Conservation (phyloP, 2,797 vertebrate genomes). For the Poeciliopsis turneri region DNA sequence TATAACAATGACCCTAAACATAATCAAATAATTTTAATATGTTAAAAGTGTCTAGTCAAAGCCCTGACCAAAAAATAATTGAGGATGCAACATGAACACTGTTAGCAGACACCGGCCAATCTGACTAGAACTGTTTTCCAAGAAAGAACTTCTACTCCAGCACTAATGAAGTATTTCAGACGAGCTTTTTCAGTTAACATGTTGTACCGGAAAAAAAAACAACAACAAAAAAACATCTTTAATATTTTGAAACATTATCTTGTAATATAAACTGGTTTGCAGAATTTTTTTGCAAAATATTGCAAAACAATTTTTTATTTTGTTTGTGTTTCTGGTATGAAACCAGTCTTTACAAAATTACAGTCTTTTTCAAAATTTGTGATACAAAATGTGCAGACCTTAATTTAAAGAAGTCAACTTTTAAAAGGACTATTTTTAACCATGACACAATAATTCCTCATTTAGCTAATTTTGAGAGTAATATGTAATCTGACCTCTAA, state of each 20-base stretch:
- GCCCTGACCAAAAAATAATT: not conserved
- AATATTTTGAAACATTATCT: not conserved
- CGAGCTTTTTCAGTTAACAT: not conserved
- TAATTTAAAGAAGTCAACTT: not conserved
- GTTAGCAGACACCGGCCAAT: not conserved
- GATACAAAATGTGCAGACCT: not conserved
- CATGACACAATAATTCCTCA: not conserved
- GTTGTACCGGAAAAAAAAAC: not conserved
- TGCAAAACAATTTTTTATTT: not conserved
- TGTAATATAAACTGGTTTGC: not conserved
- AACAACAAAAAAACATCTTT: not conserved
- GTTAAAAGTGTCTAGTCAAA: not conserved
- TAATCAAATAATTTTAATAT: not conserved
- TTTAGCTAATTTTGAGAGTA: not conserved
- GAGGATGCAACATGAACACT: not conserved
- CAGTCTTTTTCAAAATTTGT: not conserved
- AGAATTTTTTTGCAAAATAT: not conserved
- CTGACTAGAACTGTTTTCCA: not conserved
- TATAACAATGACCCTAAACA: not conserved
- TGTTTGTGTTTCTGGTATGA: not conserved
- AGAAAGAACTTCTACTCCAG: not conserved
- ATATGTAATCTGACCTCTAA: not conserved
- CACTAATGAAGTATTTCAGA: not conserved
- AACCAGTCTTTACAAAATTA: not conserved
- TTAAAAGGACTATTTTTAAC: not conserved